Evolutionary conservation across 2,797 vertebrate species (phyloP).

Genomic region (Ceryle rudis): DNA sequence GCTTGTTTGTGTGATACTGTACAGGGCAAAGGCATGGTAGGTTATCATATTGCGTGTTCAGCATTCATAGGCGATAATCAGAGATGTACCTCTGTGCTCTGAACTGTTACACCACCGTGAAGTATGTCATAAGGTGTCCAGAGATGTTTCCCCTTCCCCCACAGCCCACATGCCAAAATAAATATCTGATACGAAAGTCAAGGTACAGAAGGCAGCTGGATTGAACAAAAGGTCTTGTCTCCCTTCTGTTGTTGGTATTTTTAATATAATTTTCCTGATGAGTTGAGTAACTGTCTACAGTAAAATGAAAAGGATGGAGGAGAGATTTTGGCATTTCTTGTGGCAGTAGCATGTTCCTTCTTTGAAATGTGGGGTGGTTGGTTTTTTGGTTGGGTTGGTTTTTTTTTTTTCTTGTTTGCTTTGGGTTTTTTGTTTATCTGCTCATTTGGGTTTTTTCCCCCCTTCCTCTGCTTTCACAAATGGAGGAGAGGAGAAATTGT

Average conservation of each 20-base stretch:
- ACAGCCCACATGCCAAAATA: conserved; percentile 26
- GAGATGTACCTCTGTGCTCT: not conserved
- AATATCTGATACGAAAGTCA: conserved; percentile 65
- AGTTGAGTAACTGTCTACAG: conserved; percentile 23
- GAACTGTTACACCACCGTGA: not conserved
- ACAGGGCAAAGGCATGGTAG: not conserved
- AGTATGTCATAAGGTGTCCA: conserved; percentile 37
- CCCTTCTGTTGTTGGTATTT: conserved; percentile 20
- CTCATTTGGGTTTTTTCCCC: not conserved
- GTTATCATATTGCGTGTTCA: not conserved
- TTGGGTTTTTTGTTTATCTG: conserved; percentile 13
- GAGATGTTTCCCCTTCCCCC: conserved; percentile 38
- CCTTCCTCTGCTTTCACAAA: not conserved
- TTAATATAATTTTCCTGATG: conserved; percentile 44
- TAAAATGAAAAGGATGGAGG: conserved; percentile 27
- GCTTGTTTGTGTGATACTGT: conserved; percentile 1
- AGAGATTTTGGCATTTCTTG: conserved; percentile 29
- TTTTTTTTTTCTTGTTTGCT: not conserved
- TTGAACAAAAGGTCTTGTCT: conserved; percentile 48
- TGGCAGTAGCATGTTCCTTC: not conserved
- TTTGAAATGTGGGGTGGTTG: not conserved
- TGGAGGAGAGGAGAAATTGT: conserved; percentile 54
- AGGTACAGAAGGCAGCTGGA: conserved; percentile 59
- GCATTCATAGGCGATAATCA: not conserved
- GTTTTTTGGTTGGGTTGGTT: not conserved